Evolutionary conservation across 2,888 invertebrate genomes (phyloP).

Genomic region (Cenopis cana): DNA sequence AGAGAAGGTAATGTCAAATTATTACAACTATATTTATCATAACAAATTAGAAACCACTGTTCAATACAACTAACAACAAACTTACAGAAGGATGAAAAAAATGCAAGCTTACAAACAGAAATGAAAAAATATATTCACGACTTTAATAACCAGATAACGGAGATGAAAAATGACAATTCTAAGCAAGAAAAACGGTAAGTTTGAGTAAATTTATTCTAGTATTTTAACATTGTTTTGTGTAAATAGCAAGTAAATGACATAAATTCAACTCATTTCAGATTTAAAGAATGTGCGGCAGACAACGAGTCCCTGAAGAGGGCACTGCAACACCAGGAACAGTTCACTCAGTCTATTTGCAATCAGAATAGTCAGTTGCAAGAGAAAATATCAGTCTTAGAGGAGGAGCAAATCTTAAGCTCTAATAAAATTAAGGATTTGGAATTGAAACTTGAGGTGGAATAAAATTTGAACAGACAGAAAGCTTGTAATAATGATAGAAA

Average conservation of each 20-base stretch:
- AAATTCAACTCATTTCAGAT: constrained; percentile 46
- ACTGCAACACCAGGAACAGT: constrained; percentile 56
- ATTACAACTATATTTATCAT: background rate
- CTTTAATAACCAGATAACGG: constrained; percentile 51
- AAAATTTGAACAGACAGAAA: no score
- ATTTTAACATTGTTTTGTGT: background rate
- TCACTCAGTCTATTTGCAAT: constrained; percentile 52
- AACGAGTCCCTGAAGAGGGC: constrained; percentile 56
- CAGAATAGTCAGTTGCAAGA: constrained; percentile 55
- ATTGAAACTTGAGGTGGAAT: constrained; percentile 48
- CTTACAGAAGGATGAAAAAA: constrained; percentile 57
- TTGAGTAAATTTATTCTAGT: background rate
- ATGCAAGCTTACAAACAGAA: constrained; percentile 52
- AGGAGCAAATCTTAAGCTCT: constrained; percentile 43
- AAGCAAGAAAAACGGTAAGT: constrained; percentile 59
- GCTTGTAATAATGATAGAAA: no score
- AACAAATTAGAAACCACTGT: background rate
- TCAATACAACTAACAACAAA: background rate
- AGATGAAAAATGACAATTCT: constrained; percentile 51
- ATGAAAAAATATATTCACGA: constrained; percentile 55
- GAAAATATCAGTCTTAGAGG: constrained; percentile 52
- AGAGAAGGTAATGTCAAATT: constrained; percentile 48
- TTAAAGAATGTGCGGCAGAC: constrained; percentile 52
- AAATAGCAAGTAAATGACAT: background rate
- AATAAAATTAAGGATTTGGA: constrained; percentile 46